These are phyloP conservation scores for Cheilosia soror DNA, from an alignment of 2,888 invertebrate species.

Conservation along the genomic window DNA sequence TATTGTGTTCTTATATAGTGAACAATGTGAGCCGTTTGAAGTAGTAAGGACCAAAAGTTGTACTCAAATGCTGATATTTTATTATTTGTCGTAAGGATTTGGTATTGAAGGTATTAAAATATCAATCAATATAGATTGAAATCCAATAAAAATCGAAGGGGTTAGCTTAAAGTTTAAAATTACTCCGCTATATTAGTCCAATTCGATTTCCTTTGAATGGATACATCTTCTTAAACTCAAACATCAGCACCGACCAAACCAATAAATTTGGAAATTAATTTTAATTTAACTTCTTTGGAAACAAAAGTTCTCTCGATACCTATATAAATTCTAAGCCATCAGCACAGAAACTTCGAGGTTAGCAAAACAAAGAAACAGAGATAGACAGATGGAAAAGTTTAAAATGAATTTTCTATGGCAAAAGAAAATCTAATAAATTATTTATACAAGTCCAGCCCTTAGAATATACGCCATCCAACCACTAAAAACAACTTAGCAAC, in stretches of 20 bases:
- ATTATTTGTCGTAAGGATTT: neutral
- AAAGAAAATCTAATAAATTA: constrained; percentile 71
- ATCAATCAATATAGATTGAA: no score
- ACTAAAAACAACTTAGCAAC: constrained; percentile 38
- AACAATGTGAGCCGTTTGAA: constrained; percentile 31
- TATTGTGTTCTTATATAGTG: constrained; percentile 44
- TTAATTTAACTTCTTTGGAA: constrained; percentile 33
- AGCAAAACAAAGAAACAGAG: constrained; percentile 51
- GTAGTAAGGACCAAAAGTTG: neutral
- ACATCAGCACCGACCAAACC: constrained; percentile 24
- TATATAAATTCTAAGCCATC: constrained; percentile 11
- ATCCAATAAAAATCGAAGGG: no score
- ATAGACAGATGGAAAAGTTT: constrained; percentile 54
- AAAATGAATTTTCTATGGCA: constrained; percentile 61
- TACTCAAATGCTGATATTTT: neutral
- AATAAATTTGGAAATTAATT: constrained; percentile 55
- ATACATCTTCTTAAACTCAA: constrained; percentile 29
- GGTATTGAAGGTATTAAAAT: no score
- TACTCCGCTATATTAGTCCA: neutral
- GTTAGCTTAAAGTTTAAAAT: no score
- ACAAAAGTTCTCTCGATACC: neutral
- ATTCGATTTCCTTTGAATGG: neutral
- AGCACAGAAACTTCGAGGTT: constrained; percentile 16
- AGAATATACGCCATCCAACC: neutral
- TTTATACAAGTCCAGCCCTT: constrained; percentile 57